A percentile compares a stretch with the other conserved stretches of the same genome.
phyloP scores from a whole-genome alignment of 2,888 invertebrate genomes.

The Andrena dorsata region DNA sequence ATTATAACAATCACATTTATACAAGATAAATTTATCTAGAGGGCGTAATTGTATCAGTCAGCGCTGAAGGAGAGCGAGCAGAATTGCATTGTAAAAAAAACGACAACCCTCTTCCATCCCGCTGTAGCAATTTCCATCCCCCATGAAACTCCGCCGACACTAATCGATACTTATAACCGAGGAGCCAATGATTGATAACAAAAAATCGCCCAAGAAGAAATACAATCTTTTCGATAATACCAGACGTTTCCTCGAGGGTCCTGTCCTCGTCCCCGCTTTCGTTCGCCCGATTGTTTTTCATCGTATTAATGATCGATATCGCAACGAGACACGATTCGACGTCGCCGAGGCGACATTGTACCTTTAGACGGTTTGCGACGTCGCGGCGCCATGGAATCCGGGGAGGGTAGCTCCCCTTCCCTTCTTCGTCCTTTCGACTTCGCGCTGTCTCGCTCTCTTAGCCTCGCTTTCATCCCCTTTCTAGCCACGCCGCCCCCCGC shows the following conservation, averaged over 20 bases:
- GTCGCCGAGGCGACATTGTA: constrained; percentile 61
- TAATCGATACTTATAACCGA: constrained; percentile 47
- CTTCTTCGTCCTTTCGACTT: constrained; percentile 44
- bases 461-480: constrained; percentile 20
- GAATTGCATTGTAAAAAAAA: constrained; percentile 18
- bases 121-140: constrained; percentile 11
- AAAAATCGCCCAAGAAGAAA: constrained; percentile 55
- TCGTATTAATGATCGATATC: constrained; percentile 72
- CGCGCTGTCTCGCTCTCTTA: constrained; percentile 27
- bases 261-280: constrained; percentile 12
- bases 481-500: constrained; percentile 36
- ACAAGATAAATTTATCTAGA: too few species aligned
- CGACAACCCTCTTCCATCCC: neutral
- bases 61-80: neutral
- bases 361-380: constrained; percentile 72
- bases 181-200: constrained; percentile 54
- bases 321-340: constrained; percentile 61
- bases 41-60: neutral
- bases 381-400: constrained; percentile 74
- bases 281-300: constrained; percentile 65
- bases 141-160: neutral
- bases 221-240: constrained; percentile 57
- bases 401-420: constrained; percentile 58
- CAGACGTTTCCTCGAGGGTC: constrained; percentile 56
- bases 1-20: too few species aligned